These are phyloP conservation scores for Poeciliopsis presidionis DNA, from an alignment of 2,797 vertebrate species.

Conservation along the genomic window DNA sequence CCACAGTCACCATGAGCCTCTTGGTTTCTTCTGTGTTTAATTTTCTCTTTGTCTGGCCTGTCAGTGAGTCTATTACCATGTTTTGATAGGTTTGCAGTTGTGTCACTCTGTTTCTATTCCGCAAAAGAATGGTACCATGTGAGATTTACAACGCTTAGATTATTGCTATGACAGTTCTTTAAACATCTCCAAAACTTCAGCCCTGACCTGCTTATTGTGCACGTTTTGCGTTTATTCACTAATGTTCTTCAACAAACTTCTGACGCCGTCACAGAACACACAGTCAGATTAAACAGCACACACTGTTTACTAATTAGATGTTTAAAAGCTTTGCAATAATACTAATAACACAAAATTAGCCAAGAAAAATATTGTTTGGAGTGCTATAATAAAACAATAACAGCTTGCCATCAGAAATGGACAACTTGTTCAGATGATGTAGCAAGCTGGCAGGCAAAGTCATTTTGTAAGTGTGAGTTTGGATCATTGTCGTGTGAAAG, in stretches of 20 bases:
- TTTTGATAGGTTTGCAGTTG: background rate
- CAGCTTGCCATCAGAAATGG: slow-evolving; percentile 8
- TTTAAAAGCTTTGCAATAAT: background rate
- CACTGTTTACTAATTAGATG: background rate
- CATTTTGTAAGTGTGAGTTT: slow-evolving; percentile 19
- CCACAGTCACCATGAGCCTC: background rate
- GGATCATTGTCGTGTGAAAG: slow-evolving; percentile 9
- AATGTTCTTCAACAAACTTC: background rate
- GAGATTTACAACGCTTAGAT: background rate
- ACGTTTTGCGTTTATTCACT: background rate
- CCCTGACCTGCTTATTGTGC: background rate
- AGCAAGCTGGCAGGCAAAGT: background rate
- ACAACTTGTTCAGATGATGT: slow-evolving; percentile 1
- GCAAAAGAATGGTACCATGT: background rate
- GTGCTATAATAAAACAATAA: slow-evolving; percentile 2
- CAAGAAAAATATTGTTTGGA: background rate
- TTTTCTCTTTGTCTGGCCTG: background rate
- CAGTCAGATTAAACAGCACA: background rate
- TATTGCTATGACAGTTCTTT: background rate
- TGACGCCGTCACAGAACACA: background rate
- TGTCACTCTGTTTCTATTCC: background rate
- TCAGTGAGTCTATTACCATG: background rate
- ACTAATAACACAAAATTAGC: background rate
- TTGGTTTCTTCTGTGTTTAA: background rate
- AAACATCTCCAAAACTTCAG: background rate